Conservation (phyloP, 2,113 vertebrate species). For the Malaclemys terrapin region DNA sequence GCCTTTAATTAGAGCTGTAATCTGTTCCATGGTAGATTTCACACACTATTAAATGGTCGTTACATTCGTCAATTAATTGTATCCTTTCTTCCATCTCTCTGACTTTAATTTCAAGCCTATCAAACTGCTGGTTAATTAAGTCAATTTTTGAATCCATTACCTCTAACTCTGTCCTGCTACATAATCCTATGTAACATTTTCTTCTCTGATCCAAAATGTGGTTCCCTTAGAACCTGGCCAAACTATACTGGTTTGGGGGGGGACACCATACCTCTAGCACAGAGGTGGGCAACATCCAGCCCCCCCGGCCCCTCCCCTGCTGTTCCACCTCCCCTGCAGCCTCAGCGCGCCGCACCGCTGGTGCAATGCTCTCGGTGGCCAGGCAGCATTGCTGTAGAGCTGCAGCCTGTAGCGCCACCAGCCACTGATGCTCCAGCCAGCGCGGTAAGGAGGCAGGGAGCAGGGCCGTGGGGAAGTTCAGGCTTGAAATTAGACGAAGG, state of each 20-base stretch:
- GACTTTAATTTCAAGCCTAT: background rate
- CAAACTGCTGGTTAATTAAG: background rate
- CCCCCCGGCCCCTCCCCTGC: no score
- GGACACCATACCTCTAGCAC: background rate
- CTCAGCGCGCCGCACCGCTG: no score
- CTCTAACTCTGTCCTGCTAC: background rate
- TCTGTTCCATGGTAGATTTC: slow-evolving; percentile 19
- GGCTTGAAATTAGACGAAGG: no score
- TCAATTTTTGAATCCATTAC: background rate
- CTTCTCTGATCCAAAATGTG: background rate
- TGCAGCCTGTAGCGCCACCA: no score
- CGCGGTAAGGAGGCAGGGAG: no score
- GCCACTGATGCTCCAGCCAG: no score
- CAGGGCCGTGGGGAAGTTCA: no score
- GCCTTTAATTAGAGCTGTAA: slow-evolving; percentile 32
- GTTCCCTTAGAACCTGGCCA: background rate
- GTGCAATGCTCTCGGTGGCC: no score
- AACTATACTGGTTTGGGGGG: background rate
- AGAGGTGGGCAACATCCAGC: no score
- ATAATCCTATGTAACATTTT: background rate
- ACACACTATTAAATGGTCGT: background rate
- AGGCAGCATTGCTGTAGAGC: no score
- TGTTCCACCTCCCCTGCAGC: no score
- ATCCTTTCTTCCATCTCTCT: slow-evolving; percentile 12
- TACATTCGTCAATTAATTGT: slow-evolving; percentile 22